Evolutionary conservation across 2,113 vertebrate species (phyloP).

Genomic region (Crotophaga sulcirostris): DNA sequence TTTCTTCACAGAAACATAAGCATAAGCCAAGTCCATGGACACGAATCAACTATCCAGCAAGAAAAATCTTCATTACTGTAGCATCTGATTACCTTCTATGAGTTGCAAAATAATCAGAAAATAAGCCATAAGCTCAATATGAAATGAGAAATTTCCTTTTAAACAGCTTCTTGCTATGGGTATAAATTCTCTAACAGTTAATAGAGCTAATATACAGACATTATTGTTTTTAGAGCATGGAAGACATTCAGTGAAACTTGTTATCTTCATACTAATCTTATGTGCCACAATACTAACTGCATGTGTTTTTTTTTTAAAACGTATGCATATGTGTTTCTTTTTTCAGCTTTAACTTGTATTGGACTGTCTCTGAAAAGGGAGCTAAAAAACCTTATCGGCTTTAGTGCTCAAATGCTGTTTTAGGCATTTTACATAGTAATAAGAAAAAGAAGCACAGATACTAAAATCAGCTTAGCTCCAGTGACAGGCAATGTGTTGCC

Average conservation of each 20-base stretch:
- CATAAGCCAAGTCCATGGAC: neutral
- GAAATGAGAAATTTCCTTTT: neutral
- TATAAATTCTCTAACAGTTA: neutral
- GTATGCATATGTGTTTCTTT: neutral
- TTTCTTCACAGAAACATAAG: neutral
- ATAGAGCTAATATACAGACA: neutral
- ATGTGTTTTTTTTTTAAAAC: neutral
- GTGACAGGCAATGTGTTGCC: neutral
- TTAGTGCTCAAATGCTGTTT: neutral
- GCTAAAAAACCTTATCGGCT: neutral
- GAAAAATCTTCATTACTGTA: neutral
- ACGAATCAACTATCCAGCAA: neutral
- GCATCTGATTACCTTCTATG: neutral
- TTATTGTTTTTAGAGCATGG: neutral
- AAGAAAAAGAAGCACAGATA: slow-evolving; percentile 23
- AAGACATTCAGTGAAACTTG: neutral
- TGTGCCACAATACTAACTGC: neutral
- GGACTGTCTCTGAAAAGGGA: neutral
- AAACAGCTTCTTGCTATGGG: neutral
- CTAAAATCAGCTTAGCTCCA: neutral
- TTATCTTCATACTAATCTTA: neutral
- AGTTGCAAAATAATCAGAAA: neutral
- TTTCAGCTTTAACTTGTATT: neutral
- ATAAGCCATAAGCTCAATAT: neutral
- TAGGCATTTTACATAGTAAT: neutral